phyloP scores from a whole-genome alignment of 2,113 vertebrate species.

The Plecotus auritus region DNA sequence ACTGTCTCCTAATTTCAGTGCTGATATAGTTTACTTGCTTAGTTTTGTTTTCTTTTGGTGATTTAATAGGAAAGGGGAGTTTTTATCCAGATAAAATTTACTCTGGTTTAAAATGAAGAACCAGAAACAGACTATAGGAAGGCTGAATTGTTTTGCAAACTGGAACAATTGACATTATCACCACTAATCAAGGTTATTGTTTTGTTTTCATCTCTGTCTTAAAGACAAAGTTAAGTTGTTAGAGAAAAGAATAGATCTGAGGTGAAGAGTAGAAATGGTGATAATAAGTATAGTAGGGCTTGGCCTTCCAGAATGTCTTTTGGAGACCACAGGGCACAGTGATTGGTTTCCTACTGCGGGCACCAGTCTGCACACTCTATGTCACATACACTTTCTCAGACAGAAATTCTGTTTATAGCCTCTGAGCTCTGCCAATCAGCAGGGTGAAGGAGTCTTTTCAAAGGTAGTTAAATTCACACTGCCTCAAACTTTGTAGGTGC shows the following conservation, averaged over 20 bases:
- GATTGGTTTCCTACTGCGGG: background rate
- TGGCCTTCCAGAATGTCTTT: background rate
- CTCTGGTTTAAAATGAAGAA: conserved; percentile 20
- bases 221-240: background rate
- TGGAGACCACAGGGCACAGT: background rate
- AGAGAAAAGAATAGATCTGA: background rate
- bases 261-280: background rate
- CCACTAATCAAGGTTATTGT: background rate
- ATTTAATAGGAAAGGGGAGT: background rate
- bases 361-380: background rate
- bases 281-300: background rate
- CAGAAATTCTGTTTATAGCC: background rate
- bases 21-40: background rate
- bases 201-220: background rate
- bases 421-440: background rate
- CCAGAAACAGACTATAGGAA: background rate
- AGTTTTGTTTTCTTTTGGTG: background rate
- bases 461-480: background rate
- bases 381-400: background rate
- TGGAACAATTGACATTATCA: background rate
- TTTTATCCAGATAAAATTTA: conserved; percentile 18
- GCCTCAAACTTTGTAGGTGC: background rate
- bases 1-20: background rate
- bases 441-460: background rate
- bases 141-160: background rate